These are phyloP conservation scores for Saccostrea glomerata DNA, from an alignment of 1,140 invertebrate species.

Conservation along the genomic window DNA sequence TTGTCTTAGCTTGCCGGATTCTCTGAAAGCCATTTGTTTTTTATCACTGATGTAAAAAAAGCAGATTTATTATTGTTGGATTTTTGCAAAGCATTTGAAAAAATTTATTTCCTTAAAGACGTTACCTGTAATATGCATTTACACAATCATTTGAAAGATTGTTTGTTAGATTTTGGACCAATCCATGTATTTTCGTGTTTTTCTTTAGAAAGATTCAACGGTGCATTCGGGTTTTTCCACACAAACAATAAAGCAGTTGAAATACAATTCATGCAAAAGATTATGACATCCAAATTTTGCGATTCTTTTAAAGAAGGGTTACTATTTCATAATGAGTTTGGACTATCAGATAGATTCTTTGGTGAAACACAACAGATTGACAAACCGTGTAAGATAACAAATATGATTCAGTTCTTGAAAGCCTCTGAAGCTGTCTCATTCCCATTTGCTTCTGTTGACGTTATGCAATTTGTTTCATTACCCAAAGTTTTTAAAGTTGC, in stretches of 20 bases:
- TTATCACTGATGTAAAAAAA: background rate
- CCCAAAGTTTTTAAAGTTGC: background rate
- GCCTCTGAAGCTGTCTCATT: no score
- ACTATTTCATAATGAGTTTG: constrained; percentile 35
- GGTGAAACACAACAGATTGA: background rate
- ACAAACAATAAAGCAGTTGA: constrained; percentile 28
- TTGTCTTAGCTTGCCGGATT: no score
- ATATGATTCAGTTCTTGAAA: background rate
- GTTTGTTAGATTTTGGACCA: no score
- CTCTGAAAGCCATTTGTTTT: background rate
- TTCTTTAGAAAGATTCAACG: no score
- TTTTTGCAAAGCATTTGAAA: background rate
- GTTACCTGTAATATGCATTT: constrained; percentile 12
- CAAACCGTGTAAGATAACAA: background rate
- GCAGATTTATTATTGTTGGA: constrained; percentile 5
- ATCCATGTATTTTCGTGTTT: no score
- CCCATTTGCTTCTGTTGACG: no score
- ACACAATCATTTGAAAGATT: no score
- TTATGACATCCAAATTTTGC: constrained; percentile 20
- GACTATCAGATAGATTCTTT: constrained; percentile 42
- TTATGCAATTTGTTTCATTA: background rate
- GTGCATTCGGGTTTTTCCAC: background rate
- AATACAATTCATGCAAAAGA: constrained; percentile 31
- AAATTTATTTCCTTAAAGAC: background rate
- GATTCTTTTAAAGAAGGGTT: background rate